Percentiles rank a stretch among this genome's conserved stretches.
Evolutionary conservation across 2,888 invertebrate genomes (phyloP).

Genomic region (Marasmarcha lunaedactyla): DNA sequence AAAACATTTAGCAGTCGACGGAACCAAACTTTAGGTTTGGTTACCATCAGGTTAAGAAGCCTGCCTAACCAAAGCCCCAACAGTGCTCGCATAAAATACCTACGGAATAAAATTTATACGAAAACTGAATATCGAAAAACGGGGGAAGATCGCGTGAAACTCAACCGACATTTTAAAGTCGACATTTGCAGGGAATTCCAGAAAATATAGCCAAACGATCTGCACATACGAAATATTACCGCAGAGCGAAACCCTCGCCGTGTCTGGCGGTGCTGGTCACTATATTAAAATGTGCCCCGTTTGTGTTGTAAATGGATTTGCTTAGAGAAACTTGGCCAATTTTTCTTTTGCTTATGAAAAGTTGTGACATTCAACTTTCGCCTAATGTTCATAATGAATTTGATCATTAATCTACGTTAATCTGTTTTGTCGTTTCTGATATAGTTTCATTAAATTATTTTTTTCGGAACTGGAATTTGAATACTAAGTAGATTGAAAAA

Average conservation of each 20-base stretch:
- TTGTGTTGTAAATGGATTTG: slow-evolving; percentile 9
- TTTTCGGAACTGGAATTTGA: too few species aligned
- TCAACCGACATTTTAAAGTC: slow-evolving; percentile 45
- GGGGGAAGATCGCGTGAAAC: slow-evolving; percentile 55
- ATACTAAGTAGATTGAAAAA: too few species aligned
- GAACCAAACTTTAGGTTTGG: too few species aligned
- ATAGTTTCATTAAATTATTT: too few species aligned
- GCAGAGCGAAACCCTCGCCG: slow-evolving; percentile 10
- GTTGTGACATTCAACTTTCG: neutral
- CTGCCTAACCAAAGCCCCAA: too few species aligned
- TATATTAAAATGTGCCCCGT: slow-evolving; percentile 6
- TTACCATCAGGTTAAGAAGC: too few species aligned
- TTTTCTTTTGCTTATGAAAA: neutral
- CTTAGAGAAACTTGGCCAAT: neutral
- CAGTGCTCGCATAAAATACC: too few species aligned
- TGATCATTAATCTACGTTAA: too few species aligned
- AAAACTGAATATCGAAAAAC: slow-evolving; percentile 58
- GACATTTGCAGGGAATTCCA: slow-evolving; percentile 18
- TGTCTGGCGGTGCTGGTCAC: neutral
- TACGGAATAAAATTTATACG: slow-evolving; percentile 42
- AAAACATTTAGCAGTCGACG: too few species aligned
- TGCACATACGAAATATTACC: slow-evolving; percentile 44
- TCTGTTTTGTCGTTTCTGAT: too few species aligned
- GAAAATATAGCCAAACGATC: slow-evolving; percentile 44
- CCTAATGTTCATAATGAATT: too few species aligned